Base-by-base conservation (phyloP, 2,797 vertebrate species). In the Tenualosa ilisha region DNA sequence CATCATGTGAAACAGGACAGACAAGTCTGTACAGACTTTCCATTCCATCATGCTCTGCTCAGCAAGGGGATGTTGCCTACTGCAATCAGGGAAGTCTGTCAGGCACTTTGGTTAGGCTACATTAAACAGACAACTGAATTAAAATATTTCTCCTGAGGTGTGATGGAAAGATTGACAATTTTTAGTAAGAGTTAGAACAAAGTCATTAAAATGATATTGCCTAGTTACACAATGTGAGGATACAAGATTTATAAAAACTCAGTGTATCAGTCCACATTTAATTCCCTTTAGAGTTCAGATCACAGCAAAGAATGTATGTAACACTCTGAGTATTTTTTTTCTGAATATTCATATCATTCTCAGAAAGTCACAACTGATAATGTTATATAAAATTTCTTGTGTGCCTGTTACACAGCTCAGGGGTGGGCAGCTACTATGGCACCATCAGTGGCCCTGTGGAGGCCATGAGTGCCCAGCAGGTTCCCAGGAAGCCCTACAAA, bases 401-500 rank as follows among this genome's bases (percentile, higher is more conserved):
- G 20, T 65, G 0, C 8, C 65, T 31, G 83, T 85, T 3, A 89
- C 91, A 87, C 91, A 98, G 97, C 82, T 96, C 93, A 89, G 97
- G 96, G 56, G 84, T 94, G 63, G 97, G 97, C 84, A 97, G 92
- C 88, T 97, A 96, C 92, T 97, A 96, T 56, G 97, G 96, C 86
- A 97, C 97, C 26, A 90, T 98, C 40, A 94, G 96, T 50, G 97
- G 96, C 46, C 94, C 97, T 0, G 2, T 94, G 9, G 86, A 94
- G 26, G 95, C 94, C 86, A 96, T 98, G 93, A 97, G 96, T 88
- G 88, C 93, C 0, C 86, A 95, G 83, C 26, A 53, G 8, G 92
- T 91, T 85, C 84, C 92, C 72, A 94, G 22, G 81, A 95, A 92
- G 84, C 88, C 89, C 20, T 94, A 94, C 40, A 40, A 90, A 86